Evolutionary conservation across 2,888 invertebrate species (phyloP), one percentile per base, ranked within the genome.

Genomic region (Philonicus albiceps): DNA sequence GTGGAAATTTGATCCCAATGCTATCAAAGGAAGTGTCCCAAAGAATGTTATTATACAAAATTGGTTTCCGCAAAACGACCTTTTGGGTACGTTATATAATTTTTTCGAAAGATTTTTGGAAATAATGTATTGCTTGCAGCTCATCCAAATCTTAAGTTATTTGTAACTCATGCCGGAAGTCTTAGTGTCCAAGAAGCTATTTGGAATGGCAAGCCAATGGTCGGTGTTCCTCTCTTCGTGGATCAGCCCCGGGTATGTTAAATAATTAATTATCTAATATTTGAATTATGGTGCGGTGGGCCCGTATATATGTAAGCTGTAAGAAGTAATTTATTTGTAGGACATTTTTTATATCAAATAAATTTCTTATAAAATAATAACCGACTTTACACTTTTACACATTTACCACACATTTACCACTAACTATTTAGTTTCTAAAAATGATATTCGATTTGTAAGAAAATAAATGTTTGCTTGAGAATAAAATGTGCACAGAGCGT

Each of bases 61-160:
- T 49, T 94, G 94, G 94, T 87, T 93, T 43, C 93, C 94, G 0
- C 94, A 94, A 88, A 92, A 91, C 86, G 93, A 93, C 88, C 90
- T 94, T 76, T 89, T 94, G n/a, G 92, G 93, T 93, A 89, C 91
- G 90, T 91, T 34, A 27, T 37, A 1, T 5, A 13, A 34, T 76
- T 11, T 34, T 30, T 19, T 1, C 8, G 34, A 34, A 31, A 43
- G 22, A 19, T 30, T 55, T 19, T 72, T 87, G 5, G 7, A 16
- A 53, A 49, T 83, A 31, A 64, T 34, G 19, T 1, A 43, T 0
- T 78, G 5, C 64, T 43, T 88, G 16, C 80, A 90, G 91, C 90
- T 34, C 88, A 90, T 81, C 87, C 90, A 0, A 89, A 89, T 40
- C 49, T 90, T 0, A 91, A 89, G 78, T 90, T 89, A 0, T 90